These are phyloP conservation scores for Poliocrania exsul DNA, from an alignment of 2,797 vertebrate species.

Conservation along the genomic window DNA sequence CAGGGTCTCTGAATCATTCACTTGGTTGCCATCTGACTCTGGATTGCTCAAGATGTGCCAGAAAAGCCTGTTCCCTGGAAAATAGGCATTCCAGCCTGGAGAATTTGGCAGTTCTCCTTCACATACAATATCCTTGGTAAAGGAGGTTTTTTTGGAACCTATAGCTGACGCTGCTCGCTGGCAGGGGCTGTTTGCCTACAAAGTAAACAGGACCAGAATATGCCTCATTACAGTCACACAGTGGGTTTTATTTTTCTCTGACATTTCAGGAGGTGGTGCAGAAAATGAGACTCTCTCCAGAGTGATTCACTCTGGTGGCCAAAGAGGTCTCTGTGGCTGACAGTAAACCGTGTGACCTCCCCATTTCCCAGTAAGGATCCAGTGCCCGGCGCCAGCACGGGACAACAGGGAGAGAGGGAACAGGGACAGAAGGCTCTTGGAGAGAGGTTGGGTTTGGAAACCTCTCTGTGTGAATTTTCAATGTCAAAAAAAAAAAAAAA, in stretches of 20 bases:
- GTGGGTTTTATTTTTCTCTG: slow-evolving; percentile 56
- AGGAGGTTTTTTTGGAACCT: slow-evolving; percentile 46
- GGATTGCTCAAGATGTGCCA: neutral
- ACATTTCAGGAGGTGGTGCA: slow-evolving; percentile 45
- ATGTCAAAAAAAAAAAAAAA: neutral
- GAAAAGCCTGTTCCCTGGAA: neutral
- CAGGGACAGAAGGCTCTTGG: neutral
- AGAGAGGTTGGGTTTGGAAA: slow-evolving; percentile 65
- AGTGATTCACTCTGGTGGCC: slow-evolving; percentile 32
- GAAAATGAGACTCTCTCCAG: slow-evolving; percentile 55
- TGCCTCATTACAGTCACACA: slow-evolving; percentile 36
- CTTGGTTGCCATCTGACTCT: neutral
- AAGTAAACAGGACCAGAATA: slow-evolving; percentile 55
- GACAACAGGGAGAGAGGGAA: slow-evolving; percentile 4
- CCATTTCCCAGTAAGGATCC: slow-evolving; percentile 49
- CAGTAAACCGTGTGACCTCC: slow-evolving; percentile 63
- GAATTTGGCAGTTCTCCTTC: slow-evolving; percentile 40
- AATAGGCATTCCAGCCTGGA: slow-evolving; percentile 63
- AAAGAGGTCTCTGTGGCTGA: slow-evolving; percentile 56
- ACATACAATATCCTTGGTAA: slow-evolving; percentile 1
- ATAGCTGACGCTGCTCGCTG: neutral
- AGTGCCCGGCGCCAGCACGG: slow-evolving; percentile 31
- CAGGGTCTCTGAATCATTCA: neutral
- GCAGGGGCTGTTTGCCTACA: slow-evolving; percentile 38
- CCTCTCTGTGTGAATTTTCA: neutral